phyloP scores from a whole-genome alignment of 2,113 vertebrate genomes.

The Protomyctophum bolini region DNA sequence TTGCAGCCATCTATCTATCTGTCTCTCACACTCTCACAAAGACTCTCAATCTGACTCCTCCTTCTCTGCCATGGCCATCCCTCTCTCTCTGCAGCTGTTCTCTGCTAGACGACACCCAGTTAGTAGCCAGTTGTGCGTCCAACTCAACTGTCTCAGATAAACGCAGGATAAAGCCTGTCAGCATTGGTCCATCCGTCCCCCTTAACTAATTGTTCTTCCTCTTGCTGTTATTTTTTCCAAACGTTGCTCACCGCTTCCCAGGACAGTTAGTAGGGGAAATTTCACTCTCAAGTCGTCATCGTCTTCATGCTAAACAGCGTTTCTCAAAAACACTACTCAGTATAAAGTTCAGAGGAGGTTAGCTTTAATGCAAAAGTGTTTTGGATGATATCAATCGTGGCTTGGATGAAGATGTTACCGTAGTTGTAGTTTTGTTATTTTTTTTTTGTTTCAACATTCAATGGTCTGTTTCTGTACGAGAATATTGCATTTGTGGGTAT shows the following conservation, averaged over 20 bases:
- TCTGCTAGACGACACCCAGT: conserved; percentile 18
- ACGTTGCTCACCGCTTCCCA: conserved; percentile 8
- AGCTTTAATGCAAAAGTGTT: not conserved
- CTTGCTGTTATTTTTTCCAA: conserved; percentile 1
- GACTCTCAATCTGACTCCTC: conserved; percentile 2
- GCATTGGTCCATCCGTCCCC: conserved; percentile 23
- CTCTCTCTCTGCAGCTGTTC: conserved; percentile 53
- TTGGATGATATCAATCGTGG: too few species aligned
- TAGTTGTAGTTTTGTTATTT: too few species aligned
- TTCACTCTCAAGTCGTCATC: not conserved
- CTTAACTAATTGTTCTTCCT: conserved; percentile 10
- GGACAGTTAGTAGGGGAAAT: conserved; percentile 2
- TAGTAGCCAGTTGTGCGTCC: conserved; percentile 4
- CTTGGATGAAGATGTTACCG: too few species aligned
- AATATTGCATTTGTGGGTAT: too few species aligned
- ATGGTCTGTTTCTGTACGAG: too few species aligned
- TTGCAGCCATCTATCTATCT: conserved; percentile 4
- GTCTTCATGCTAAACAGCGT: not conserved
- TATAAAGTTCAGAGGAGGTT: not conserved
- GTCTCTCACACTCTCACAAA: conserved; percentile 6
- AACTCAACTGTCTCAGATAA: conserved; percentile 13
- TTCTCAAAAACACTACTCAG: not conserved
- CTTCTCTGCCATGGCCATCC: conserved; percentile 6
- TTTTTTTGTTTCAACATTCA: too few species aligned
- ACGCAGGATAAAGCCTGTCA: conserved; percentile 23